These are phyloP conservation scores for Neosilurus mollespiculum DNA, from an alignment of 2,797 vertebrate species.

Conservation along the genomic window DNA sequence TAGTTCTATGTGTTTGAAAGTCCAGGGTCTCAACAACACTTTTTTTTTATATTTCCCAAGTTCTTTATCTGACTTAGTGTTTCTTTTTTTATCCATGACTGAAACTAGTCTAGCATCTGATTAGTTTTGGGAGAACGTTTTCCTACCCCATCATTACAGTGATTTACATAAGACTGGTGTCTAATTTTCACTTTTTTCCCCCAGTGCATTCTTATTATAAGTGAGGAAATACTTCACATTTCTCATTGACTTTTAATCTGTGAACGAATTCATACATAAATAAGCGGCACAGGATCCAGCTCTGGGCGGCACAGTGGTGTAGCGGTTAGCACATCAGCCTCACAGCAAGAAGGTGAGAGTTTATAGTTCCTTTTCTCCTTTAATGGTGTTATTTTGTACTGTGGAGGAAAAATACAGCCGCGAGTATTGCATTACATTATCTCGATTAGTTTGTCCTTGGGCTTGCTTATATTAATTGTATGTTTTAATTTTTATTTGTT, in stretches of 20 bases:
- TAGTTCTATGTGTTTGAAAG: background rate
- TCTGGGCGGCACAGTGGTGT: too few relatives aligned
- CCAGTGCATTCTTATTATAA: background rate
- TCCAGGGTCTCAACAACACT: background rate
- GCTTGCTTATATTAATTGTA: background rate
- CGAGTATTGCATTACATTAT: background rate
- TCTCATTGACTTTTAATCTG: background rate
- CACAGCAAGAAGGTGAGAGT: too few relatives aligned
- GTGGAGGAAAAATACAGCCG: background rate
- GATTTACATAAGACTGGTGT: slow-evolving; percentile 1
- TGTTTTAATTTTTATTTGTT: too few relatives aligned
- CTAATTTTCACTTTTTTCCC: background rate
- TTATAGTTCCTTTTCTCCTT: background rate
- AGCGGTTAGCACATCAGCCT: too few relatives aligned
- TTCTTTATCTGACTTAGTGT: background rate
- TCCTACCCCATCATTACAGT: background rate
- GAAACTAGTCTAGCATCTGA: background rate
- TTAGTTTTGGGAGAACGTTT: background rate
- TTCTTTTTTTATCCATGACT: background rate
- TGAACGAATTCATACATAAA: background rate
- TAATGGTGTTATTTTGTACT: background rate
- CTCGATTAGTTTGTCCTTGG: background rate
- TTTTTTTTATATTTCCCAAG: background rate
- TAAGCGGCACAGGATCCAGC: background rate
- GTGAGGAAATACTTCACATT: background rate